Percentiles rank a stretch among this genome's conserved stretches.
Evolutionary conservation across 2,888 invertebrate species (phyloP).

Genomic region (Parnassius apollo): DNA sequence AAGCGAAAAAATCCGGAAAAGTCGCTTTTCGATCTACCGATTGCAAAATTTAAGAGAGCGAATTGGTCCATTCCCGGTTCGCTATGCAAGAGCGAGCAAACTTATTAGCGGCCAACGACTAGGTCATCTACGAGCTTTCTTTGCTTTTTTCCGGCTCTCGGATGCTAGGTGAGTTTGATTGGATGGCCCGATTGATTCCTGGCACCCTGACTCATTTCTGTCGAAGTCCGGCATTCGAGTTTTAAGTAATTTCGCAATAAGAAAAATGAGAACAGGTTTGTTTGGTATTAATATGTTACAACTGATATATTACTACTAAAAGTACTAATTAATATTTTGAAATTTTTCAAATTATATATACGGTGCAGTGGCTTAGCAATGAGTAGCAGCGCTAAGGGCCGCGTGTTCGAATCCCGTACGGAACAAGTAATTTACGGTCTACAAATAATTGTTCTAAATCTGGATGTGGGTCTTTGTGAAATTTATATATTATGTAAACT

Average conservation of each 20-base stretch:
- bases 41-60: constrained; percentile 61
- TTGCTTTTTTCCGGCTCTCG: constrained; percentile 72
- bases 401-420: too few relatives aligned
- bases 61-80: constrained; percentile 69
- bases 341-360: too few relatives aligned
- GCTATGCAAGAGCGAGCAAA: constrained; percentile 76
- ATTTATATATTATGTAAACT: too few relatives aligned
- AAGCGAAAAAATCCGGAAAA: constrained; percentile 39
- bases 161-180: constrained; percentile 61
- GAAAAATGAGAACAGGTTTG: background rate
- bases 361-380: too few relatives aligned
- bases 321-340: background rate
- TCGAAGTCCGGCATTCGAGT: constrained; percentile 33
- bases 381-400: too few relatives aligned
- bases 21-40: constrained; percentile 54
- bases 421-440: too few relatives aligned
- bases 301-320: background rate
- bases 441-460: too few relatives aligned
- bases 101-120: constrained; percentile 64
- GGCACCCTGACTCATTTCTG: constrained; percentile 62
- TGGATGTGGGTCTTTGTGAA: too few relatives aligned
- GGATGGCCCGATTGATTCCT: constrained; percentile 60
- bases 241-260: constrained; percentile 15
- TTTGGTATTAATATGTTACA: background rate
- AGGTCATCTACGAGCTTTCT: constrained; percentile 57